Conservation (phyloP, 1,140 invertebrate species). For the Belonocnema kinseyi region DNA sequence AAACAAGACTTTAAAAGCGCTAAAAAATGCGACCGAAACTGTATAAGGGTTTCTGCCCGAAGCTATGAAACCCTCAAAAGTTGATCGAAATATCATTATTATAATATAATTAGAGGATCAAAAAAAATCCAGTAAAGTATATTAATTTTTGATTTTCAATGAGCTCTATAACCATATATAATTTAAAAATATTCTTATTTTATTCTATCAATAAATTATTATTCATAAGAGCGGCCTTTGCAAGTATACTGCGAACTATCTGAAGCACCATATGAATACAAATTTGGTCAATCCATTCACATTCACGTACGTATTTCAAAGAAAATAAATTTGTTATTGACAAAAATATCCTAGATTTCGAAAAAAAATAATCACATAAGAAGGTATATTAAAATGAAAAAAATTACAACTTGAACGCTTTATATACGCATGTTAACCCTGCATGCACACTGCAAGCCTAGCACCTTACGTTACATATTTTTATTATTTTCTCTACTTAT, state of each 20-base stretch:
- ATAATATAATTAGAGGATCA: no score
- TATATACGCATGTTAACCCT: conserved; percentile 43
- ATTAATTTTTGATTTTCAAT: no score
- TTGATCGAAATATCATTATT: no score
- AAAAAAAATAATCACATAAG: background rate
- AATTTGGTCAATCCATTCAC: conserved; percentile 21
- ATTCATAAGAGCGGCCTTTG: no score
- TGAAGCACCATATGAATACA: conserved; percentile 50
- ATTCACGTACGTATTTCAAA: background rate
- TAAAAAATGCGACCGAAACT: no score
- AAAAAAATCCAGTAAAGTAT: no score
- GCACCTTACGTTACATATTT: conserved; percentile 55
- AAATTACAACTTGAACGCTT: conserved; percentile 1
- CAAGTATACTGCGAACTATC: background rate
- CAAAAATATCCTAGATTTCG: background rate
- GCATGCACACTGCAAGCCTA: conserved; percentile 58
- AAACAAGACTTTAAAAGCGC: no score
- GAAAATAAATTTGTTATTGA: background rate
- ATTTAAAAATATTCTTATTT: no score
- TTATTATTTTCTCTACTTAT: conserved; percentile 21
- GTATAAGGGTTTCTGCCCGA: no score
- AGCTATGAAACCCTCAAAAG: no score
- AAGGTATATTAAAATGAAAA: background rate
- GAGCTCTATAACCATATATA: no score
- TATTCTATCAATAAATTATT: no score